Evolutionary conservation across 2,888 invertebrate genomes (phyloP).

Genomic region (Ceraclea dissimilis): DNA sequence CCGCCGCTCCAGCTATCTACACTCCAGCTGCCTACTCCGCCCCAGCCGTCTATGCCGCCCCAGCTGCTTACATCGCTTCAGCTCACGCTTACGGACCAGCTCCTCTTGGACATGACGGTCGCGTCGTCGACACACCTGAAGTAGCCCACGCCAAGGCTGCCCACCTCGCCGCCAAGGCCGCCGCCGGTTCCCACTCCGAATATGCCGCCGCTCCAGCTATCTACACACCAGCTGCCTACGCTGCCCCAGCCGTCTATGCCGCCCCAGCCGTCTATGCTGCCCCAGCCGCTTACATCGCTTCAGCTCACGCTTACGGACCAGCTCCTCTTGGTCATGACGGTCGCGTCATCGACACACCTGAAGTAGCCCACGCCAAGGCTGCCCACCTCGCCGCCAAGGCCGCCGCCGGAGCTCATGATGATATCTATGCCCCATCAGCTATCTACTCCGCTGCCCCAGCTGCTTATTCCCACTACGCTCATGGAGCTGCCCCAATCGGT

Average conservation of each 20-base stretch:
- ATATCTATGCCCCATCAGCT: background rate
- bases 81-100: background rate
- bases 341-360: conserved; percentile 23
- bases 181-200: conserved; percentile 6
- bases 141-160: conserved; percentile 50
- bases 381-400: conserved; percentile 20
- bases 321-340: conserved; percentile 17
- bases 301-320: background rate
- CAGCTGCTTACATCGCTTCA: conserved; percentile 3
- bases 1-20: background rate
- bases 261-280: background rate
- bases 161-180: conserved; percentile 49
- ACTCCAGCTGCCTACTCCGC: background rate
- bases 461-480: conserved; percentile 7
- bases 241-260: no score
- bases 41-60: conserved; percentile 5
- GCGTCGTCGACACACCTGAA: conserved; percentile 21
- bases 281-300: background rate
- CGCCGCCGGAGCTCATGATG: conserved; percentile 9
- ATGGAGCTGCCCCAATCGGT: conserved; percentile 29
- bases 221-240: conserved; percentile 5
- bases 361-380: conserved; percentile 21
- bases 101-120: conserved; percentile 11
- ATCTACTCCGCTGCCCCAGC: background rate
- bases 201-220: conserved; percentile 9